Conservation (phyloP, 2,797 vertebrate species). For the Epinephelus malabaricus region DNA sequence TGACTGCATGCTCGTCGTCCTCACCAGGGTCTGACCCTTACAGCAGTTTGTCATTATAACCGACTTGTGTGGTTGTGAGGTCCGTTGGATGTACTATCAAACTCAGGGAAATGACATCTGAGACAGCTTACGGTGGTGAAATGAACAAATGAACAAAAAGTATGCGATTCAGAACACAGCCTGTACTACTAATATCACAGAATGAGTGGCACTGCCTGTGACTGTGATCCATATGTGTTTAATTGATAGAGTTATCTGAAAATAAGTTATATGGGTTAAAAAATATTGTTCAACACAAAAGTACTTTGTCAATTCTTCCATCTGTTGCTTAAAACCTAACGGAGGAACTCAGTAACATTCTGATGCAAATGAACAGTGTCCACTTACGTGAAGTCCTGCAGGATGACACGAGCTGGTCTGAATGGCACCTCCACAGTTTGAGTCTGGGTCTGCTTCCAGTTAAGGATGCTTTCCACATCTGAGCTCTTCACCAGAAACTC, state of each 20-base stretch:
- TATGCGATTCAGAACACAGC: too few relatives aligned
- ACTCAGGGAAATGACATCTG: too few relatives aligned
- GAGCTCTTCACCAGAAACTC: slow-evolving; percentile 93
- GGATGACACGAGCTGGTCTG: slow-evolving; percentile 95
- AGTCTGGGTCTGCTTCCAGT: slow-evolving; percentile 92
- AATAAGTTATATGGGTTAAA: background rate
- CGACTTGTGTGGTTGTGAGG: too few relatives aligned
- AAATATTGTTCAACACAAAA: background rate
- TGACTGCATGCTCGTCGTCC: too few relatives aligned
- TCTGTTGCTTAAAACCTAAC: background rate
- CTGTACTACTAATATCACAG: background rate
- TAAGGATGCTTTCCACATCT: slow-evolving; percentile 95
- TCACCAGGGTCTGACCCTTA: too few relatives aligned
- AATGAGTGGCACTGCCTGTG: background rate
- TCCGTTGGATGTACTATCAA: too few relatives aligned
- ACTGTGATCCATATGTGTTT: background rate
- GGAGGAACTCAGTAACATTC: background rate
- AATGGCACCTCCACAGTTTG: slow-evolving; percentile 95
- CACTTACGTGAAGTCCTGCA: slow-evolving; percentile 97
- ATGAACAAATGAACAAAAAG: too few relatives aligned
- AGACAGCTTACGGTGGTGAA: too few relatives aligned
- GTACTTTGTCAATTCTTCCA: background rate
- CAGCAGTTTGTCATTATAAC: too few relatives aligned
- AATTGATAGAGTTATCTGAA: background rate
- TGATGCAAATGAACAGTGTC: rapidly evolving